Percentiles rank a stretch among this genome's conserved stretches.
Evolutionary conservation across 2,888 invertebrate species (phyloP).

Genomic region (Balanococcus diminutus): DNA sequence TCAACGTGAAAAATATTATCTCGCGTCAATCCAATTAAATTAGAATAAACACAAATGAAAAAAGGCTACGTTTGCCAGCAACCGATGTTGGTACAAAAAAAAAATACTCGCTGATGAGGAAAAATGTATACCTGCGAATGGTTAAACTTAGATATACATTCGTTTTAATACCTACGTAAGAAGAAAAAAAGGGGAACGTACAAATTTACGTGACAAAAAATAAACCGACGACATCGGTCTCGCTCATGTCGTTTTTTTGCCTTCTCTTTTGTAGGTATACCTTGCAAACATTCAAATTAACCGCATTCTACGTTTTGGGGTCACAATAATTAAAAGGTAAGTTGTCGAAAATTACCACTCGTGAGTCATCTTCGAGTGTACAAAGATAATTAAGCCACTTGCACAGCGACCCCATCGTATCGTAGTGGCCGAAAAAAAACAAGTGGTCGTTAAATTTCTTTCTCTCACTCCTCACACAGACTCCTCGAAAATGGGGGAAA

Average conservation of each 20-base stretch:
- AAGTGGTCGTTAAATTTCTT: background rate
- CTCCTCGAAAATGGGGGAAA: background rate
- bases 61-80: background rate
- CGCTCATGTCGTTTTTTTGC: background rate
- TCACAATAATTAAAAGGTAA: background rate
- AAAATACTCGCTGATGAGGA: background rate
- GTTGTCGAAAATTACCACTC: background rate
- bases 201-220: background rate
- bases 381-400: background rate
- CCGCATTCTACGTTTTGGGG: background rate
- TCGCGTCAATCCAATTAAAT: conserved; percentile 14
- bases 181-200: background rate
- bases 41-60: conserved; percentile 6
- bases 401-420: background rate
- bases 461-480: background rate
- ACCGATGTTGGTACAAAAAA: background rate
- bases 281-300: background rate
- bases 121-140: background rate
- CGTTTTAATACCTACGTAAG: background rate
- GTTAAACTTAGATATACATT: background rate
- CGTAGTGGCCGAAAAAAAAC: background rate
- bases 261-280: background rate
- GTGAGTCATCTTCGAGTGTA: background rate
- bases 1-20: conserved; percentile 9
- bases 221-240: background rate